Evolutionary conservation across 2,797 vertebrate genomes (phyloP).

Genomic region (Moxostoma hubbsi): DNA sequence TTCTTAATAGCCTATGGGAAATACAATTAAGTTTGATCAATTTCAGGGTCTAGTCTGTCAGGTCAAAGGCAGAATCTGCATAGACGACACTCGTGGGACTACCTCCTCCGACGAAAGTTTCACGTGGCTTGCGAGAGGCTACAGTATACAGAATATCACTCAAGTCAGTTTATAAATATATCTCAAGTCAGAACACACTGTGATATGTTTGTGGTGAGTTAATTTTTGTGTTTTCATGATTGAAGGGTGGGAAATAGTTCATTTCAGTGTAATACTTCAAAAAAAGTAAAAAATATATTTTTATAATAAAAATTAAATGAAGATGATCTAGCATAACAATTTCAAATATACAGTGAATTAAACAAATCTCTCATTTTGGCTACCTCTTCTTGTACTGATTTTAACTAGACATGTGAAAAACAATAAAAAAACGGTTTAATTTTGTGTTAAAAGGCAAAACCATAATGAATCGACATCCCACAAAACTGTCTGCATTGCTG

Average conservation of each 20-base stretch:
- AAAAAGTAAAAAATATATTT: slow-evolving; percentile 37
- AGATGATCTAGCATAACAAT: slow-evolving; percentile 71
- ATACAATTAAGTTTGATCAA: slow-evolving; percentile 31
- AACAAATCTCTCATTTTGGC: slow-evolving; percentile 84
- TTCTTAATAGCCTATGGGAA: slow-evolving; percentile 32
- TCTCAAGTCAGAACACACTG: slow-evolving; percentile 48
- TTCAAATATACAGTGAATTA: slow-evolving; percentile 88
- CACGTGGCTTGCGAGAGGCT: slow-evolving; percentile 8
- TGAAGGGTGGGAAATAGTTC: slow-evolving; percentile 55
- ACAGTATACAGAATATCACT: not conserved
- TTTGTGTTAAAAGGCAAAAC: slow-evolving; percentile 97
- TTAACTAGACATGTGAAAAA: slow-evolving; percentile 93
- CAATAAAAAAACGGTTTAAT: slow-evolving; percentile 90
- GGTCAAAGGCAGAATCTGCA: slow-evolving; percentile 36
- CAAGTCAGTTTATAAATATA: not conserved
- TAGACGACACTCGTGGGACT: slow-evolving; percentile 7
- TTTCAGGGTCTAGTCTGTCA: not conserved
- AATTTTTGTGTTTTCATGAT: not conserved
- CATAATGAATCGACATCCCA: slow-evolving; percentile 82
- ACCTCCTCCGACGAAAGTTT: slow-evolving; percentile 12
- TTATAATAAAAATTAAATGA: slow-evolving; percentile 52
- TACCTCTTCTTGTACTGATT: slow-evolving; percentile 89
- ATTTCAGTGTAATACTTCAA: slow-evolving; percentile 68
- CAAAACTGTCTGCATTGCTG: slow-evolving; percentile 75
- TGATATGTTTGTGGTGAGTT: not conserved